A percentile compares a stretch with the other conserved stretches of the same genome.
Evolutionary conservation across 2,888 invertebrate genomes (phyloP).

Genomic region (Priocnemis perturbator): DNA sequence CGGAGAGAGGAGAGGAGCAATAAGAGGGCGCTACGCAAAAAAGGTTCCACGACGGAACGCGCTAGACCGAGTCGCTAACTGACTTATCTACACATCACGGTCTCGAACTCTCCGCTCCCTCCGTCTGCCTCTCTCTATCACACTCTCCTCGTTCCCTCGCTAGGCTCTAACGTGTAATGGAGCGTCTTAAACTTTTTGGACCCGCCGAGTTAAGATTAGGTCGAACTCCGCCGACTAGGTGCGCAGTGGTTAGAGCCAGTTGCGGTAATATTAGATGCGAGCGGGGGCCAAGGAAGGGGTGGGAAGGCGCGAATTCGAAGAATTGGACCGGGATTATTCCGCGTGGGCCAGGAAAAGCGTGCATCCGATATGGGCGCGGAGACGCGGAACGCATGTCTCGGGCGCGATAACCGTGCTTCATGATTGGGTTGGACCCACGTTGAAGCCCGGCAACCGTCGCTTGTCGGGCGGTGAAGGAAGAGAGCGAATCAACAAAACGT

Average conservation of each 20-base stretch:
- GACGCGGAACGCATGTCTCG: neutral
- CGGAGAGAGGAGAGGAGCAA: conserved; percentile 41
- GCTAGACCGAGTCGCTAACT: conserved; percentile 73
- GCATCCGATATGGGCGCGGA: neutral
- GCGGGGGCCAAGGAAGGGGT: neutral
- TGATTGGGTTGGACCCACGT: too few relatives aligned
- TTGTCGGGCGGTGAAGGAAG: neutral
- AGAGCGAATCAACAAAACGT: conserved; percentile 16
- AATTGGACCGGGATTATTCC: neutral
- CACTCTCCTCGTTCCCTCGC: conserved; percentile 22
- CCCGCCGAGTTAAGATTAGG: conserved; percentile 1
- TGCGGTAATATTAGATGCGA: conserved; percentile 2
- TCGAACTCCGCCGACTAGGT: conserved; percentile 1
- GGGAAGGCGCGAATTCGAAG: conserved; percentile 2
- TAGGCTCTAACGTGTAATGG: conserved; percentile 31
- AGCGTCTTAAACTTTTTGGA: conserved; percentile 33
- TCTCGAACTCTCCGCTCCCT: conserved; percentile 24
- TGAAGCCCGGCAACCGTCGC: neutral
- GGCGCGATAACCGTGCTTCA: neutral
- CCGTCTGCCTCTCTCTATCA: conserved; percentile 35
- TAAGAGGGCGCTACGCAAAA: conserved; percentile 62
- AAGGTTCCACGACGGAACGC: conserved; percentile 63
- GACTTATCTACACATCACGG: conserved; percentile 68
- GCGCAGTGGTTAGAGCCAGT: conserved; percentile 1
- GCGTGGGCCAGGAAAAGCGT: conserved; percentile 1